phyloP scores from a whole-genome alignment of 2,888 invertebrate species.

The Pasiphila rectangulata region DNA sequence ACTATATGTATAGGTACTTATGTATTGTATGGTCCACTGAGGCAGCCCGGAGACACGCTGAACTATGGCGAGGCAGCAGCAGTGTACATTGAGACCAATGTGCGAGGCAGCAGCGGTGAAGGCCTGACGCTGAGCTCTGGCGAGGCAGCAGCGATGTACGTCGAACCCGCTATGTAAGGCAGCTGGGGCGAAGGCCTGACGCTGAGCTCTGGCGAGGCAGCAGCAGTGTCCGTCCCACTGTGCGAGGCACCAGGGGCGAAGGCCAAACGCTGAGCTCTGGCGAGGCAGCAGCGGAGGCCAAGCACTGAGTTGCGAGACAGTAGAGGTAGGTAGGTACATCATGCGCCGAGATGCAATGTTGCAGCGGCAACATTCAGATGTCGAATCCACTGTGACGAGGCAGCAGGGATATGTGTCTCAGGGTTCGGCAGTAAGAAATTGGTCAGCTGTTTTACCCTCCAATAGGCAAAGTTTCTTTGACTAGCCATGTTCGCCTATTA shows the following conservation, averaged over 20 bases:
- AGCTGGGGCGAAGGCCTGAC: background rate
- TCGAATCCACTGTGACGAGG: background rate
- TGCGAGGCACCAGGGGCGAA: constrained; percentile 17
- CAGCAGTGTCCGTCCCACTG: constrained; percentile 9
- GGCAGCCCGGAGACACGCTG: no score
- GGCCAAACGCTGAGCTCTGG: constrained; percentile 10
- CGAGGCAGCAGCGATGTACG: constrained; percentile 6
- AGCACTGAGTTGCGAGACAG: constrained; percentile 17
- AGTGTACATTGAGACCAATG: background rate
- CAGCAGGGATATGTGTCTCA: background rate
- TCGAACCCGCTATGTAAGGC: background rate
- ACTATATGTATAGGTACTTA: no score
- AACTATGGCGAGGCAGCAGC: no score
- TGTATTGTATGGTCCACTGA: no score
- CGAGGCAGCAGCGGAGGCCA: constrained; percentile 20
- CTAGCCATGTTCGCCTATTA: no score
- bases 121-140: constrained; percentile 7
- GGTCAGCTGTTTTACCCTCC: no score
- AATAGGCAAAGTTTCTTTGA: no score
- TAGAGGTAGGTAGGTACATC: background rate
- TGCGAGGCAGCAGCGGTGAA: constrained; percentile 13
- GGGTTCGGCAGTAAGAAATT: no score
- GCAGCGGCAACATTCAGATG: constrained; percentile 8
- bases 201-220: constrained; percentile 19
- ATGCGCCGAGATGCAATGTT: background rate